phyloP scores from a whole-genome alignment of 2,113 vertebrate species.

The Brienomyrus longianalis region DNA sequence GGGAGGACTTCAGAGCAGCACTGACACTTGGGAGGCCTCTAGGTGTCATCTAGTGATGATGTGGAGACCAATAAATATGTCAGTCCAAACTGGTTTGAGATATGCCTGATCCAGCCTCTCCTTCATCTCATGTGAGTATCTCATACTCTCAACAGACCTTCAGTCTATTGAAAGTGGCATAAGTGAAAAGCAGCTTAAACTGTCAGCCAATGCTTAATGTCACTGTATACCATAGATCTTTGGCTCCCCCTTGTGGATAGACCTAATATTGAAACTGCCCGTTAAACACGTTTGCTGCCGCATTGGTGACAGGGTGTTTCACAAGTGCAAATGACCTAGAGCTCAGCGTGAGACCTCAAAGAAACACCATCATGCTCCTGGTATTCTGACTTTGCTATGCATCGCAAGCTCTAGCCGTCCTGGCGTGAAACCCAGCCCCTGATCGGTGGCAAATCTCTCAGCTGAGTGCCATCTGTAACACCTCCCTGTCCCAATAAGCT shows the following conservation, averaged over 20 bases:
- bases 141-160: background rate
- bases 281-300: background rate
- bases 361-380: background rate
- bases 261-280: background rate
- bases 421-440: background rate
- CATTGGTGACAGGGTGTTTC: background rate
- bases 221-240: background rate
- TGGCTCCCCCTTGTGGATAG: constrained; percentile 1
- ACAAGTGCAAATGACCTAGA: background rate
- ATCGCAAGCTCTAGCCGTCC: background rate
- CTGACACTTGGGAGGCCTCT: background rate
- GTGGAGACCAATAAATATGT: background rate
- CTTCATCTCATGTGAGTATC: background rate
- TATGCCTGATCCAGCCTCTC: background rate
- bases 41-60: background rate
- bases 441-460: background rate
- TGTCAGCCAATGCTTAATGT: background rate
- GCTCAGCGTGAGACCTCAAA: background rate
- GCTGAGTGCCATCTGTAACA: background rate
- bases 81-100: background rate
- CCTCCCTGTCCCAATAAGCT: background rate
- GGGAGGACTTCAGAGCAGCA: background rate
- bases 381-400: background rate
- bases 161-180: background rate
- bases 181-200: background rate